These are phyloP conservation scores for Nasonia longicornis DNA, from an alignment of 1,140 invertebrate genomes.

Conservation along the genomic window DNA sequence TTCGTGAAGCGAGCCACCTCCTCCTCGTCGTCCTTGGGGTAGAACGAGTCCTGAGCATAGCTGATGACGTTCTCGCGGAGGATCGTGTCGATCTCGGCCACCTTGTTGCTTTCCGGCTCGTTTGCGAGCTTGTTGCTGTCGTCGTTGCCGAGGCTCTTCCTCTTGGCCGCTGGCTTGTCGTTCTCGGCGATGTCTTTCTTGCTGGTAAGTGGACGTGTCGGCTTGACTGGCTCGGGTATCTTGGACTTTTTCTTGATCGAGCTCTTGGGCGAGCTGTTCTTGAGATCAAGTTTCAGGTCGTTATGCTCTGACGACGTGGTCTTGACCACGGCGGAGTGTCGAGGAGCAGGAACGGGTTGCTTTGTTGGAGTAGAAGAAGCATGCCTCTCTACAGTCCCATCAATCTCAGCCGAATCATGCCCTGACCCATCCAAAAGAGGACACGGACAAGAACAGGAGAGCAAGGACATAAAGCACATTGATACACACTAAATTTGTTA, in stretches of 20 bases:
- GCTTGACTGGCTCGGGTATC: conserved; percentile 49
- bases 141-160: neutral
- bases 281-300: conserved; percentile 63
- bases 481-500: conserved; percentile 68
- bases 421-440: conserved; percentile 68
- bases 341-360: conserved; percentile 66
- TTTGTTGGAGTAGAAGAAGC: conserved; percentile 66
- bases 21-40: neutral
- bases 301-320: conserved; percentile 59
- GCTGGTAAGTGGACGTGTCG: conserved; percentile 22
- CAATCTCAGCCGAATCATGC: conserved; percentile 69
- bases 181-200: conserved; percentile 13
- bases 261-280: conserved; percentile 48
- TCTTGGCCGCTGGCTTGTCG: conserved; percentile 25
- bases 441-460: conserved; percentile 69
- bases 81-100: conserved; percentile 42
- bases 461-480: conserved; percentile 70
- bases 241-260: conserved; percentile 48
- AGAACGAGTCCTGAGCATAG: neutral
- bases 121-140: neutral
- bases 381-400: conserved; percentile 69
- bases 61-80: conserved; percentile 17
- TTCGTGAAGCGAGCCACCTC: neutral
- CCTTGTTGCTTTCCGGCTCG: conserved; percentile 44
- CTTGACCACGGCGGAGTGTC: conserved; percentile 54